Evolutionary conservation across 2,797 vertebrate species (phyloP), one percentile per base, ranked within the genome.

Genomic region (Cetoscarus ocellatus): DNA sequence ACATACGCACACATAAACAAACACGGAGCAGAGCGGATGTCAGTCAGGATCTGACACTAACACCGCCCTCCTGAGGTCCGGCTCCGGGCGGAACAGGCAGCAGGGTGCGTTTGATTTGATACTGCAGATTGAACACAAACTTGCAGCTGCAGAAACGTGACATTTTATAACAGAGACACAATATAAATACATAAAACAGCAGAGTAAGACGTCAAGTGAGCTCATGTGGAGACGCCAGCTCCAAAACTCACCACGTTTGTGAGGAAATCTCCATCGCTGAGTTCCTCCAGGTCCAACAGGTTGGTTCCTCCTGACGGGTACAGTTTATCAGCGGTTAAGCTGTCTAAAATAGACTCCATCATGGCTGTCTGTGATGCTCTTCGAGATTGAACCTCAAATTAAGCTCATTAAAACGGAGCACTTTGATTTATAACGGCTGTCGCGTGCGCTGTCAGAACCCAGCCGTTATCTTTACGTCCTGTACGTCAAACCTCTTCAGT

Each of bases 241-340:
- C 27, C 27, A 4, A 13, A 42, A 73, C 91, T 91, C 78, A 98
- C 97, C 96, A 97, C 96, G 87, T 96, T 98, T 82, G 94, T 96
- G 89, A 98, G 96, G 86, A 98, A 98, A 85, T 98, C 97, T 62
- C 95, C 96, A 86, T 98, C 97, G 84, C 95, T 96, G 84, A 98
- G 94, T 49, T 98, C 97, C 84, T 97, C 96, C 90, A 98, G 88
- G 86, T 93, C 92, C 90, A 93, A 91, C 90, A 92, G 90, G 92
- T 93, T 91, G 86, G 44, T 58, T 0, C 90, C 86, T 5, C 70
- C 90, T 57, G 83, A 43, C 43, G 95, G 94, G 58, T 96, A 96
- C 89, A 97, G 96, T 91, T 96, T 95, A 86, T 98, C 96, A 39
- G 95, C 91, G 9, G 94, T 83, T 77, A 96, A 94, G 84, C 95